These are phyloP conservation scores for Miltochrista miniata DNA, from an alignment of 2,888 invertebrate species.

Conservation along the genomic window DNA sequence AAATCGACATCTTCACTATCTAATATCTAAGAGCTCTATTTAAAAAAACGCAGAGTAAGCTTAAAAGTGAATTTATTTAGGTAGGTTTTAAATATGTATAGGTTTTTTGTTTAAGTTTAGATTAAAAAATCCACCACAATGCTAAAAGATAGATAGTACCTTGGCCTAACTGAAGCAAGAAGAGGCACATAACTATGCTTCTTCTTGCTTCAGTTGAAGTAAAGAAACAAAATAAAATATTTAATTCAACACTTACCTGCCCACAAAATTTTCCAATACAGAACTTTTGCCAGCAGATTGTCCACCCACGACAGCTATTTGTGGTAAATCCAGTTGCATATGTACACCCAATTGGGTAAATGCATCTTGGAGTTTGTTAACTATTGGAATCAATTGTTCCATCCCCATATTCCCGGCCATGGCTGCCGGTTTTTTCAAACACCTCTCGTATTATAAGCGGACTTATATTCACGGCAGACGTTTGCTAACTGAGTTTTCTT, in stretches of 20 bases:
- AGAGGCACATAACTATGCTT: too few species aligned
- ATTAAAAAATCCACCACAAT: too few species aligned
- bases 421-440: conserved; percentile 75
- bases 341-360: conserved; percentile 99
- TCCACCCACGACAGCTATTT: conserved; percentile 99
- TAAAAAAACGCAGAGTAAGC: too few species aligned
- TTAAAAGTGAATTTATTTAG: too few species aligned
- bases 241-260: conserved; percentile 88
- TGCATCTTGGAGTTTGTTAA: conserved; percentile 99
- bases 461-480: conserved; percentile 64
- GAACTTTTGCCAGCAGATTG: conserved; percentile 99
- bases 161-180: too few species aligned
- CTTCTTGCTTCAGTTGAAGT: not conserved
- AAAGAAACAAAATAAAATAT: not conserved
- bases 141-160: too few species aligned
- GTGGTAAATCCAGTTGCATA: conserved; percentile 99
- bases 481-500: conserved; percentile 76
- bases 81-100: too few species aligned
- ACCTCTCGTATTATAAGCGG: conserved; percentile 70
- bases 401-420: conserved; percentile 92
- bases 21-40: too few species aligned
- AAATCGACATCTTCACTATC: too few species aligned
- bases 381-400: conserved; percentile 99
- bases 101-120: too few species aligned
- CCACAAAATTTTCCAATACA: conserved; percentile 99